Evolutionary conservation across 2,797 vertebrate genomes (phyloP).

Genomic region (Garrulus glandarius): DNA sequence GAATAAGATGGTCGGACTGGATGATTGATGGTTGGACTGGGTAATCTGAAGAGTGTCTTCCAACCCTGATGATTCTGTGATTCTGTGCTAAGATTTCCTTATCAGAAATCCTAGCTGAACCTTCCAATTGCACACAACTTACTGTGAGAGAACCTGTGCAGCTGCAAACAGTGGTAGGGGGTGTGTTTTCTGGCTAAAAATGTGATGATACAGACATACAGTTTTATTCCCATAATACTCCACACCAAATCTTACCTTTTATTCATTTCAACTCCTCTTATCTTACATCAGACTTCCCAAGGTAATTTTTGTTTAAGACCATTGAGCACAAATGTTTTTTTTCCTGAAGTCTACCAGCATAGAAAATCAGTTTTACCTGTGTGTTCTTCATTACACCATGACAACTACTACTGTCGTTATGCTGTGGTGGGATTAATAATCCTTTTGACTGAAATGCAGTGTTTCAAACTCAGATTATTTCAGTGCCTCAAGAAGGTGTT

Average conservation of each 20-base stretch:
- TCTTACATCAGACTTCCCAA: background rate
- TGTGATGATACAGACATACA: background rate
- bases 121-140: background rate
- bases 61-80: background rate
- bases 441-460: background rate
- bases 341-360: background rate
- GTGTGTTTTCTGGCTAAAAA: background rate
- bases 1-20: background rate
- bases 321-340: background rate
- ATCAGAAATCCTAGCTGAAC: background rate
- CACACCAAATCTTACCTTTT: background rate
- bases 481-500: background rate
- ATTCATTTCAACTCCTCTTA: background rate
- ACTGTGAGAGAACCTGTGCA: background rate
- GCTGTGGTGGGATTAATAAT: background rate
- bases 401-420: background rate
- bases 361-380: background rate
- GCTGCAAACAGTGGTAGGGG: background rate
- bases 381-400: background rate
- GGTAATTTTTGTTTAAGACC: background rate
- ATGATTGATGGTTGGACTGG: background rate
- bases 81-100: background rate
- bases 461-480: background rate
- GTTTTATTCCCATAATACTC: background rate
- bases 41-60: background rate